Base-by-base conservation (phyloP, 1,140 invertebrate genomes). In the Proales similis region DNA sequence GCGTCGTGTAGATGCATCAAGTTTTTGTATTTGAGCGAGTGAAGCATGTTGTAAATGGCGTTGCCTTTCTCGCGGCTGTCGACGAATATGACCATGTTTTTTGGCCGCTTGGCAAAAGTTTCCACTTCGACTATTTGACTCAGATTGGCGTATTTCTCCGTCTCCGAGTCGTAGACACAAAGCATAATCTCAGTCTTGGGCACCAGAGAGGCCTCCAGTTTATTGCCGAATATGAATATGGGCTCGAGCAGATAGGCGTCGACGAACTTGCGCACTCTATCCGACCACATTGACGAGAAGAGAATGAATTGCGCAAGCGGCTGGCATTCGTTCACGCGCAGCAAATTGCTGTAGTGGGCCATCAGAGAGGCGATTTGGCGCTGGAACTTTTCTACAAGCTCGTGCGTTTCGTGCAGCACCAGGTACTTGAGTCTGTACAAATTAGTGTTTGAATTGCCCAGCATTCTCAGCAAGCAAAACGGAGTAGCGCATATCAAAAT, bases 381-480 rank as follows among this genome's bases (percentile, higher is more conserved):
- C 2, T 36, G 51, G 45, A 57, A 57, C 32, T 57, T 57, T 57
- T 57, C 51, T 27, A 57, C 17, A 0, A 57, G n/a, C 11, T 29
- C 17, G 20, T 57, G 30, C 7, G 14, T 17, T 9, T 57, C 20
- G 17, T 57, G 36, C 29, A 57, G 45, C 4, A 42, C 33, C 17
- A 57, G 20, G n/a, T 57, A 57, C 30, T 22, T 42, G 6, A 57
- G 19, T n/a, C 51, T 12, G 39, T 57, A 36, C 2, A 57, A 29
- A 39, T 57, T 57, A 30, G 51, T 57, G 14, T 57, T 57, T 5
- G 51, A 17, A 19, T 7, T 14, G 22, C 51, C 51, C 27, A 57
- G 17, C 6, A 42, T 42, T 57, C 36, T 39, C 2, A 57, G 27
- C 1, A 57, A 20, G 45, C 51, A 57, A 57, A 57, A 57, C n/a